Evolutionary conservation across 2,113 vertebrate genomes (phyloP).

Genomic region (Stigmatopora argus): DNA sequence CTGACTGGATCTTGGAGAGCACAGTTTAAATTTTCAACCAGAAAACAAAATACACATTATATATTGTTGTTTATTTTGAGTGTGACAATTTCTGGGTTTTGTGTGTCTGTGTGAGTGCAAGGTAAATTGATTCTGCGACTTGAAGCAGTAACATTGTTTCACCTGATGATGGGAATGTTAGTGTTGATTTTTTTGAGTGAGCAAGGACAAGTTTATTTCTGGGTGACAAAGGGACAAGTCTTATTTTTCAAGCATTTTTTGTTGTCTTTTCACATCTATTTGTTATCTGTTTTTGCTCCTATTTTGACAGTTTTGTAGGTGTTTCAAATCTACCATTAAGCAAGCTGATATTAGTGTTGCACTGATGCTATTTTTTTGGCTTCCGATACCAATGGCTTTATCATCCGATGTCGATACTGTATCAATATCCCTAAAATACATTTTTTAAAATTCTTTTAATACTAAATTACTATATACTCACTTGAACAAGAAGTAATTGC

Average conservation of each 20-base stretch:
- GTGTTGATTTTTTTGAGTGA: constrained; percentile 22
- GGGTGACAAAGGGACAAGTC: constrained; percentile 16
- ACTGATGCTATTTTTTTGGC: too few species aligned
- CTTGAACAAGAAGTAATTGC: too few species aligned
- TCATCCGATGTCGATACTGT: too few species aligned
- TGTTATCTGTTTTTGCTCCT: constrained; percentile 16
- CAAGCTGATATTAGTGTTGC: constrained; percentile 40
- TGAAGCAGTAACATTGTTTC: constrained; percentile 22
- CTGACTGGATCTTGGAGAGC: constrained; percentile 92
- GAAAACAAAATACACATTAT: constrained; percentile 21
- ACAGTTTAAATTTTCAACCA: constrained; percentile 75
- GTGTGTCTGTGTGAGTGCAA: constrained; percentile 26
- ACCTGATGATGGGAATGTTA: constrained; percentile 31
- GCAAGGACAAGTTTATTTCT: constrained; percentile 17
- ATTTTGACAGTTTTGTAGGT: constrained; percentile 19
- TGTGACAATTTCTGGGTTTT: constrained; percentile 28
- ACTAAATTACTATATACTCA: too few species aligned
- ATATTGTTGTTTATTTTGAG: constrained; percentile 20
- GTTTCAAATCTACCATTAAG: constrained; percentile 32
- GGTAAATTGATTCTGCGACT: constrained; percentile 18
- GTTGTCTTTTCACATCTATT: constrained; percentile 9
- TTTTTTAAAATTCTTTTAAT: too few species aligned
- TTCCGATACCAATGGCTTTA: too few species aligned
- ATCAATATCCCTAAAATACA: too few species aligned
- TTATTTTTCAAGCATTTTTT: constrained; percentile 22